phyloP scores from a whole-genome alignment of 1,140 invertebrate species.

The Nymphalis io region DNA sequence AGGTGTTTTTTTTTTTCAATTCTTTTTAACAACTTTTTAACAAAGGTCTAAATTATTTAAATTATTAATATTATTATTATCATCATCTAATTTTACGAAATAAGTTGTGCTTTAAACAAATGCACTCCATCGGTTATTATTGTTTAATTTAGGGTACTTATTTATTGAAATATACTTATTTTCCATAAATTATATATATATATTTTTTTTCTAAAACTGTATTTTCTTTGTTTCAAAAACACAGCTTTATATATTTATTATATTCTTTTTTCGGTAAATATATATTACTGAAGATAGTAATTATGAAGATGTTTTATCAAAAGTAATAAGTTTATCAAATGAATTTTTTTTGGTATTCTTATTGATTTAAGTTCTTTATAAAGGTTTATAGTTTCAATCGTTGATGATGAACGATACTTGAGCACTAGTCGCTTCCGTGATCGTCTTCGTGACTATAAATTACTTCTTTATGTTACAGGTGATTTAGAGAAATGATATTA shows the following conservation, averaged over 20 bases:
- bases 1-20: too few relatives aligned
- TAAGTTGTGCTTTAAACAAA: too few relatives aligned
- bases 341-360: not conserved
- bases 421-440: slow-evolving; percentile 10
- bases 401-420: not conserved
- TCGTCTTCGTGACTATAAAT: slow-evolving; percentile 21
- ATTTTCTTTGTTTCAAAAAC: not conserved
- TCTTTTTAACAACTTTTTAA: too few relatives aligned
- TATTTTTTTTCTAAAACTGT: not conserved
- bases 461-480: not conserved
- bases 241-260: not conserved
- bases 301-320: not conserved
- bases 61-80: too few relatives aligned
- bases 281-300: too few relatives aligned
- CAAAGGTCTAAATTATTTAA: too few relatives aligned
- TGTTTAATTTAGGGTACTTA: slow-evolving; percentile 6
- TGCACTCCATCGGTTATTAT: not conserved
- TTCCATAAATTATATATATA: not conserved
- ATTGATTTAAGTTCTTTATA: not conserved
- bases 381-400: not conserved
- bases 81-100: too few relatives aligned
- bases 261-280: not conserved
- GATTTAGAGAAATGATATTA: not conserved
- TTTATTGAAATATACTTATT: slow-evolving; percentile 3
- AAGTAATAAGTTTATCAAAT: not conserved